Base-by-base conservation (phyloP, 1,140 invertebrate genomes). In the Pantala flavescens region DNA sequence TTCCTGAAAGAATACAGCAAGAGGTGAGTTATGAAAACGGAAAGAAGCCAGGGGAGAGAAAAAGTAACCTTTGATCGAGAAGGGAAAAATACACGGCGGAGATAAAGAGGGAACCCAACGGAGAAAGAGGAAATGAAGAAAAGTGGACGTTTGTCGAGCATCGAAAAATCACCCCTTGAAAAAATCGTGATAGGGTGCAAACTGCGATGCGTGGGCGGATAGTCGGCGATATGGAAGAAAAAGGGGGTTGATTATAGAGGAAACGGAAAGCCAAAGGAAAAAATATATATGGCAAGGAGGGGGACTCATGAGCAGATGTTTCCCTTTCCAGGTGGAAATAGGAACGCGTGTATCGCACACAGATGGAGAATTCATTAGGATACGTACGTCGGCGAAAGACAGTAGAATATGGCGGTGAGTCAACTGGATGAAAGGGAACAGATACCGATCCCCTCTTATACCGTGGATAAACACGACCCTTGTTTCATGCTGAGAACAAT, bases 341-440 rank as follows among this genome's bases (percentile, higher is more conserved):
- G 49, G 49, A 63, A 63, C 49, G 49, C 49, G 49, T 63, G 49
- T 63, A 63, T 63, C 49, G 49, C 49, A 63, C 49, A 63, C 49
- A 63, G 14, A 63, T 63, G 49, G 49, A 63, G 49, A 63, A 63
- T 63, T 63, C 49, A 63, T 63, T 63, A 63, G 49, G 49, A 63
- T 16, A 1, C 49, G 49, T 7, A 21, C 49, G 49, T 36, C 28
- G 28, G 28, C 28, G 28, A 36, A 9, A 36, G 28, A 36, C 28
- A 36, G 28, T 36, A 36, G 28, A 36, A 36, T 36, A 36, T 36
- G 28, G 49, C n/a, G 49, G 49, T 63, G 49, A 63, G 49, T 63
- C 49, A 63, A 21, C 49, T 36, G 28, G 28, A 36, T 36, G 28
- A 36, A 36, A 36, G 28, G 28, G 28, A 36, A 36, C 28, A 36